Evolutionary conservation across 1,140 invertebrate species (phyloP), one percentile per base, ranked within the genome.

Genomic region (Proctacanthus coquilletti): DNA sequence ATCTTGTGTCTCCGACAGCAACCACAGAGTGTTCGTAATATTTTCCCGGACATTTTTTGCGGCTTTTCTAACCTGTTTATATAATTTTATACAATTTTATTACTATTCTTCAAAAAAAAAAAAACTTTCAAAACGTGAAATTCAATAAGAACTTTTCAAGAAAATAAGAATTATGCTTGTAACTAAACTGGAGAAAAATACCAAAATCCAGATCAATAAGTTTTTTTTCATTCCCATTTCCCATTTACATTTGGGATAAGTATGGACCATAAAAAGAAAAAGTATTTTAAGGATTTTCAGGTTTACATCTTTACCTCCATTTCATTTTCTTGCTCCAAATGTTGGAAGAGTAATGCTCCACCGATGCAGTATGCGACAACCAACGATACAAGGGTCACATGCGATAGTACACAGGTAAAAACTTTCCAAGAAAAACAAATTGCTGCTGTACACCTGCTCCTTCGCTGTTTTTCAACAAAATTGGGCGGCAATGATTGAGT

Each of bases 301-400:
- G 14, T 31, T 41, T 35, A 36, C 15, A 18, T 37, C 37, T 63
- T 69, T 60, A 84, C 83, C 57, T 77, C 64, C 45, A 67, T 70
- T 57, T 89, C 85, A 50, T 87, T 71, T 9, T 72, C 65, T 0
- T 70, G 64, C 55, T 92, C 86, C 32, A 92, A 62, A n/a, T 64
- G 63, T 53, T 80, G 75, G 62, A 93, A 92, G 13, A 83, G 78
- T 48, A 82, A 77, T 6, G 84, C 86, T 6, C 87, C 87, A 27
- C 87, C 70, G 42, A 89, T 72, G 60, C 86, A 89, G 58, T 93
- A 93, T 18, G 80, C 75, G 34, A 91, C 82, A 5, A 60, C 56
- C 33, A 92, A 65, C 20, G 84, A 80, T 42, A 91, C 74, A 36
- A 92, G 71, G 44, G 84, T 79, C 44, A 89, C 79, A 65, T 92